Evolutionary conservation across 2,113 vertebrate genomes (phyloP), one percentile per base, ranked within the genome.

Genomic region (Pelobates fuscus): DNA sequence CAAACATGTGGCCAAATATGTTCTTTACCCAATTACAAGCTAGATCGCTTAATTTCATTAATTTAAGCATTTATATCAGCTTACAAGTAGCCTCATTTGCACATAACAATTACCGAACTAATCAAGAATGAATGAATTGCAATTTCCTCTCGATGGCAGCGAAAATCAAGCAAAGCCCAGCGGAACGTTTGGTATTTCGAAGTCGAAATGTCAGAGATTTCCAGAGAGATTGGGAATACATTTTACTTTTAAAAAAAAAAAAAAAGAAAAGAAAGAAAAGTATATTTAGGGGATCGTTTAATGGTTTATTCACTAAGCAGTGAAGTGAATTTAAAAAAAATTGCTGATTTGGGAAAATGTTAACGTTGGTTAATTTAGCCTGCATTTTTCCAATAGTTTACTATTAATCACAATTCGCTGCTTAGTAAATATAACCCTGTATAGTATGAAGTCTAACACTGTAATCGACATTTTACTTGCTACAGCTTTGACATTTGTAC

Each of bases 31-130:
- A n/a, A 52, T 46, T 62, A 71, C 29, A 17, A 62, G 57, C 18
- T n/a, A 21, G 61, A 49, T 27, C 14, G 25, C 58, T 29, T 61
- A 49, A 71, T 71, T 60, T 49, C 57, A 29, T 71, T 61, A 49
- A 2, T 15, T 2, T 44, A 27, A 4, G 57, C 37, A 18, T 43
- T 43, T 43, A n/a, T 18, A 43, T 59, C 52, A 12, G 54, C 23
- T 37, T 32, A 27, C 67, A 18, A 61, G 59, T 21, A 11, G 59
- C 57, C 20, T 61, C 25, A 29, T 60, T 49, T 32, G 58, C 57
- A 62, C 70, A 71, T 71, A 62, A 71, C 70, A 71, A 71, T 71
- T 71, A 71, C 57, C 58, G n/a, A 25, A 20, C n/a, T 71, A 62
- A 71, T 71, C 25, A 71, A 62, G 59, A 71, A 61, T 14, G 27